Evolutionary conservation across 2,797 vertebrate species (phyloP).

Genomic region (Hemitrygon akajei): DNA sequence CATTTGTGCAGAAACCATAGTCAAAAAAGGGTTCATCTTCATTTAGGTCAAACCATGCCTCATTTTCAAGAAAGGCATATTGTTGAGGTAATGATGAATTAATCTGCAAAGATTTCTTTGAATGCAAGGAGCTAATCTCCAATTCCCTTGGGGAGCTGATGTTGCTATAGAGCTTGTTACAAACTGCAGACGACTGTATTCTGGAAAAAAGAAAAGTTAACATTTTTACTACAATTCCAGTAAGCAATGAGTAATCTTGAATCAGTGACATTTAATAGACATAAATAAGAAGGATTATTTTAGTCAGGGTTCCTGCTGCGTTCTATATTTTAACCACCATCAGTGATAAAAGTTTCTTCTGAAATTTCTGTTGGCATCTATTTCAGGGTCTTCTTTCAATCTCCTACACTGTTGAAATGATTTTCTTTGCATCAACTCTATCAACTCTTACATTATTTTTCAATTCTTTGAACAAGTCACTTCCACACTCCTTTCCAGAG

Average conservation of each 20-base stretch:
- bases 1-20: constrained; percentile 63
- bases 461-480: too few species aligned
- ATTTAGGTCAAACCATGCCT: constrained; percentile 45
- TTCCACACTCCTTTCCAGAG: too few species aligned
- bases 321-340: too few species aligned
- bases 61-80: constrained; percentile 42
- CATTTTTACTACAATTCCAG: neutral
- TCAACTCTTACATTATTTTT: too few species aligned
- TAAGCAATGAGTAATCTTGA: neutral
- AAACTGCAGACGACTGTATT: constrained; percentile 59
- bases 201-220: constrained; percentile 54
- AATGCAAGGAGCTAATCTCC: neutral
- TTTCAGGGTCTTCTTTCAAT: too few species aligned
- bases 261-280: neutral
- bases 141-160: neutral
- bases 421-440: too few species aligned
- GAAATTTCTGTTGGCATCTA: too few species aligned
- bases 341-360: too few species aligned
- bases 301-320: too few species aligned
- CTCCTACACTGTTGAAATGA: too few species aligned
- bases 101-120: constrained; percentile 33
- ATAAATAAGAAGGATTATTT: neutral
- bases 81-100: constrained; percentile 46
- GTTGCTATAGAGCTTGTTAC: constrained; percentile 53
- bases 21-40: constrained; percentile 54